Evolutionary conservation across 2,113 vertebrate genomes (phyloP).

Genomic region (Ailurus styani): DNA sequence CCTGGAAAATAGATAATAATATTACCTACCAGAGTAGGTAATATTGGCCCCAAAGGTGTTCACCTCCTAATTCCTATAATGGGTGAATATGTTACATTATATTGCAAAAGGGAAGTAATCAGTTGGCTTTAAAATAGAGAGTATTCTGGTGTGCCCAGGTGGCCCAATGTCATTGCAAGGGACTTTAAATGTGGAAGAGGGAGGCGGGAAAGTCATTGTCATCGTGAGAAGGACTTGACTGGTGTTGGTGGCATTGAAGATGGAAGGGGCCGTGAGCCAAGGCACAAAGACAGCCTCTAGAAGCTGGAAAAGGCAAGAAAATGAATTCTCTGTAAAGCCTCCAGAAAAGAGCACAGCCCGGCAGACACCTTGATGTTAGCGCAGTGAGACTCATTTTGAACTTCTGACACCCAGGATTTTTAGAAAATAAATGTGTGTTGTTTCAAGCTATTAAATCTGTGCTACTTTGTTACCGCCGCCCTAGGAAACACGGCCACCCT

Average conservation of each 20-base stretch:
- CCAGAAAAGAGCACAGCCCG: background rate
- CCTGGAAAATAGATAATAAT: background rate
- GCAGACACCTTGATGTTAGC: background rate
- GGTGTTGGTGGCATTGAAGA: background rate
- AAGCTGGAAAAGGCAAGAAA: background rate
- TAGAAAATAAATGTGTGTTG: background rate
- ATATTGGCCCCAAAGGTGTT: background rate
- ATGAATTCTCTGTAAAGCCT: background rate
- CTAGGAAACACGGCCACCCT: background rate
- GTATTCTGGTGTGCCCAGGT: background rate
- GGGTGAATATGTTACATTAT: background rate
- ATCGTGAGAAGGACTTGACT: background rate
- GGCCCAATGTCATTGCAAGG: background rate
- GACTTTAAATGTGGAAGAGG: background rate
- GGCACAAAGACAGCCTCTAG: background rate
- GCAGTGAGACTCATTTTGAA: background rate
- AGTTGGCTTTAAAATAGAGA: background rate
- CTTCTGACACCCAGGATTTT: background rate
- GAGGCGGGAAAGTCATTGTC: background rate
- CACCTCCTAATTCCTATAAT: background rate
- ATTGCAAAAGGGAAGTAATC: background rate
- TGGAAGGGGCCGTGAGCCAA: background rate
- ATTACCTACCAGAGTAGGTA: background rate
- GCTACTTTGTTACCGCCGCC: background rate
- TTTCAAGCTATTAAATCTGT: background rate